These are phyloP conservation scores for Cydia pomonella DNA, from an alignment of 1,140 invertebrate species.

Conservation along the genomic window DNA sequence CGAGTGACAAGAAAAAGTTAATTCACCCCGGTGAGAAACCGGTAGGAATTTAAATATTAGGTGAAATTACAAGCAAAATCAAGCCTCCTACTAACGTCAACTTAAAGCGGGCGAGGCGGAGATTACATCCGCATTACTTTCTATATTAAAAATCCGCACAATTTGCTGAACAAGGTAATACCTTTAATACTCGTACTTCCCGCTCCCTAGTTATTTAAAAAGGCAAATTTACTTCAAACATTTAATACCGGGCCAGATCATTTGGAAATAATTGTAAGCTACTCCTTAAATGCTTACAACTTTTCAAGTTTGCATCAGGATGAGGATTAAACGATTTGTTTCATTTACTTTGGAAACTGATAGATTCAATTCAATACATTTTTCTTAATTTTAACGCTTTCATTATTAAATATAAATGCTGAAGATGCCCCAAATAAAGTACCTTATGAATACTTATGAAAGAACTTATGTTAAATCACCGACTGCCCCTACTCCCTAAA, in stretches of 20 bases:
- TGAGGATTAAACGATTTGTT: background rate
- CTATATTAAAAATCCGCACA: conserved; percentile 31
- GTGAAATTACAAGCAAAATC: background rate
- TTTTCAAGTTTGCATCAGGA: background rate
- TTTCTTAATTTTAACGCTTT: background rate
- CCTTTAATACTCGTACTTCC: background rate
- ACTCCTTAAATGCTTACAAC: conserved; percentile 13
- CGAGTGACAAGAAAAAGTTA: no score
- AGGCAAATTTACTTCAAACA: conserved; percentile 27
- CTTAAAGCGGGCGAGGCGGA: background rate
- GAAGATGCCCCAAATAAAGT: no score
- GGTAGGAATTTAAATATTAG: background rate
- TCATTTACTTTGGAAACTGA: background rate
- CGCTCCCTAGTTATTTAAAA: conserved; percentile 12
- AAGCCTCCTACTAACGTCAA: conserved; percentile 3
- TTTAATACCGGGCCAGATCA: conserved; percentile 1
- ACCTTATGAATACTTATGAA: no score
- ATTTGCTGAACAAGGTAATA: conserved; percentile 33
- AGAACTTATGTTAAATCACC: no score
- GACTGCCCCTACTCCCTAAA: no score
- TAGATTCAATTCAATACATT: background rate
- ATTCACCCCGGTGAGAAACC: no score
- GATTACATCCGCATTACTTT: conserved; percentile 24
- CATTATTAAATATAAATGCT: no score
- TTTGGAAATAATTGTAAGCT: conserved; percentile 26